Evolutionary conservation across 1,140 invertebrate species (phyloP).

Genomic region (Apis laboriosa): DNA sequence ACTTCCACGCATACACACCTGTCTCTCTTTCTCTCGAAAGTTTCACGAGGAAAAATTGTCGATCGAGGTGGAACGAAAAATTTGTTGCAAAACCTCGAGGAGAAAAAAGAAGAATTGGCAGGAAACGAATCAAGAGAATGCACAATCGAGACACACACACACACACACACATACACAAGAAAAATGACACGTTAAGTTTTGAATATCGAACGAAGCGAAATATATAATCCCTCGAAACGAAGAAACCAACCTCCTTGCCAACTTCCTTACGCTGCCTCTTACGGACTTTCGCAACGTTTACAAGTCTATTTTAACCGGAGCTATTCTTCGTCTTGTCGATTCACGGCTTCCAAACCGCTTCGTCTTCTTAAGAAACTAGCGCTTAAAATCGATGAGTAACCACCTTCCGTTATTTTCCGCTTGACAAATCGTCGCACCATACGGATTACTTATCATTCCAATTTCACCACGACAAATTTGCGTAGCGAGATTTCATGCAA

Average conservation of each 20-base stretch:
- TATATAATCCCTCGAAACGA: not conserved
- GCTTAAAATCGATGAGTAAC: not conserved
- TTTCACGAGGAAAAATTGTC: too few relatives aligned
- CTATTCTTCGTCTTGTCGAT: not conserved
- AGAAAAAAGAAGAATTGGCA: too few relatives aligned
- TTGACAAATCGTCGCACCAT: not conserved
- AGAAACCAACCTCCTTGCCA: slow-evolving; percentile 26
- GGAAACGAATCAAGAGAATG: too few relatives aligned
- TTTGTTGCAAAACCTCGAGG: too few relatives aligned
- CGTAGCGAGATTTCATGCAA: not conserved
- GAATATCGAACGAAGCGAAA: slow-evolving; percentile 1
- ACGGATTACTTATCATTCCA: not conserved
- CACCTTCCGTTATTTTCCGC: not conserved
- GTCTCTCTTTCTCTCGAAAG: too few relatives aligned
- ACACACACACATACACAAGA: too few relatives aligned
- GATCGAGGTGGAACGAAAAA: not conserved
- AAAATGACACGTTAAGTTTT: not conserved
- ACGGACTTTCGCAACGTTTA: slow-evolving; percentile 26
- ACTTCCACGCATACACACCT: too few relatives aligned
- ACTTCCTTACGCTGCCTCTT: slow-evolving; percentile 49
- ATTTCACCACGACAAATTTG: not conserved
- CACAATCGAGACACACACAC: too few relatives aligned
- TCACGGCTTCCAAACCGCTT: not conserved
- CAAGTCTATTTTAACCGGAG: slow-evolving; percentile 24
- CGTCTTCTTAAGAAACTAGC: not conserved